These are phyloP conservation scores for Magallana gigas DNA, from an alignment of 1,140 invertebrate species.

Conservation along the genomic window DNA sequence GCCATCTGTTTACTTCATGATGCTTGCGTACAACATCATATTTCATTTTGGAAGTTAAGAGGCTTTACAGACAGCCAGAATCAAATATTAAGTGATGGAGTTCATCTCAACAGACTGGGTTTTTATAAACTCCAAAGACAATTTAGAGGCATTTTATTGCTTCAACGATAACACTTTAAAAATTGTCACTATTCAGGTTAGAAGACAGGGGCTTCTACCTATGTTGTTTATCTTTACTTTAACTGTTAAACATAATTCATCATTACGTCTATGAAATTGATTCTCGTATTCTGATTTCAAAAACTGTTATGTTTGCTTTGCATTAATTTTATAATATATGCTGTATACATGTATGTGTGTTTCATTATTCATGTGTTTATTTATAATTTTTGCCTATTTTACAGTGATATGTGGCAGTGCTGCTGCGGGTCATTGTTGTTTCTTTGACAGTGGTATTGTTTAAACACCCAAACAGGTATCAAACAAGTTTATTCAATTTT, in stretches of 20 bases:
- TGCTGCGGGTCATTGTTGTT: neutral
- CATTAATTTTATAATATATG: too few relatives aligned
- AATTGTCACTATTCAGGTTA: neutral
- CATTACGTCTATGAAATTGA: neutral
- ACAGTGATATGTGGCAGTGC: neutral
- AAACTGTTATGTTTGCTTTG: too few relatives aligned
- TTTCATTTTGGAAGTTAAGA: slow-evolving; percentile 1
- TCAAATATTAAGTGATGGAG: neutral
- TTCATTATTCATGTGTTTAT: too few relatives aligned
- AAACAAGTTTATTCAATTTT: neutral
- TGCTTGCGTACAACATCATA: neutral
- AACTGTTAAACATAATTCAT: neutral
- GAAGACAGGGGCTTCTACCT: slow-evolving; percentile 3
- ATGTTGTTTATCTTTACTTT: neutral
- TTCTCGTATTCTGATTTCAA: too few relatives aligned
- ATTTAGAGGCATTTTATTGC: neutral
- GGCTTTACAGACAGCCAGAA: neutral
- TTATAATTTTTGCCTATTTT: neutral
- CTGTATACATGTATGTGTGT: too few relatives aligned
- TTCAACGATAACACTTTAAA: neutral
- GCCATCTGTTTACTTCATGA: neutral
- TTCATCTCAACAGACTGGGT: neutral
- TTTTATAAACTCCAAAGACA: neutral
- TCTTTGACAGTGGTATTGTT: neutral
- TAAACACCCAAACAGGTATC: neutral